Conservation (phyloP, 2,797 vertebrate genomes). For the Xenops minutus region DNA sequence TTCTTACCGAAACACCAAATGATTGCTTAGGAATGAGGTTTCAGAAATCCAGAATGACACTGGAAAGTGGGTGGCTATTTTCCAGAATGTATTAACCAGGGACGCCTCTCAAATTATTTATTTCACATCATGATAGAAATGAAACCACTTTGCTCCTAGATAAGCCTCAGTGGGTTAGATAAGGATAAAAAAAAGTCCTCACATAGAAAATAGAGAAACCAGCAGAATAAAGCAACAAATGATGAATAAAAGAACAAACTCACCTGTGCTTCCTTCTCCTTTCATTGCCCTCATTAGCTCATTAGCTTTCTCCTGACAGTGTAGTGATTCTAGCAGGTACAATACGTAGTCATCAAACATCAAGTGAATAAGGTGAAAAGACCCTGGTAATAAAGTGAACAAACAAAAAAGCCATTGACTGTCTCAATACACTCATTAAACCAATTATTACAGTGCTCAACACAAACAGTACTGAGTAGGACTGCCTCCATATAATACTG, state of each 20-base stretch:
- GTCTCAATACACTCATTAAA: conserved; percentile 24
- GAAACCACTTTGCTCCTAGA: background rate
- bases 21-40: background rate
- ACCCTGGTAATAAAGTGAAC: conserved; percentile 80
- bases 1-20: background rate
- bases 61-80: background rate
- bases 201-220: background rate
- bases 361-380: conserved; percentile 97
- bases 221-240: background rate
- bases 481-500: background rate
- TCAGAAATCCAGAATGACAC: background rate
- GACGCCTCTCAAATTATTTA: background rate
- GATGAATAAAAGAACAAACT: conserved; percentile 37
- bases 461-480: background rate
- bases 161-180: background rate
- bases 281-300: conserved; percentile 98
- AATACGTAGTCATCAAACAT: conserved; percentile 99
- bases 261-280: conserved; percentile 88
- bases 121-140: background rate
- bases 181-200: background rate
- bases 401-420: conserved; percentile 53
- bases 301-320: conserved; percentile 95
- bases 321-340: conserved; percentile 95
- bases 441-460: background rate
- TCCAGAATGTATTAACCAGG: background rate